Conservation (phyloP, 2,888 invertebrate genomes). For the Kuschelorhynchus macadamiae region DNA sequence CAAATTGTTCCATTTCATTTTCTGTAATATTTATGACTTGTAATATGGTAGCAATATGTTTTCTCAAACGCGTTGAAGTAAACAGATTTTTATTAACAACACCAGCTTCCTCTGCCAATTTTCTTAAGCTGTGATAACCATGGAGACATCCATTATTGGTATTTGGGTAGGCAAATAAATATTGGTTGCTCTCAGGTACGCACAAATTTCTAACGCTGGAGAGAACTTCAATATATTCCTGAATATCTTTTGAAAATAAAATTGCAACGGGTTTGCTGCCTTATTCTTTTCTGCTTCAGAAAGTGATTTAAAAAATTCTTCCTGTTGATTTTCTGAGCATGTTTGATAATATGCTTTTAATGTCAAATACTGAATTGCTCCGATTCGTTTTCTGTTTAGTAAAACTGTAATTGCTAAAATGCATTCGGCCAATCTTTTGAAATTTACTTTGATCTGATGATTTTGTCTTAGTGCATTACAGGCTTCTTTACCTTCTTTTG, state of each 20-base stretch:
- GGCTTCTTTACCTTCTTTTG: background rate
- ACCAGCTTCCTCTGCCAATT: constrained; percentile 49
- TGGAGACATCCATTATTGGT: constrained; percentile 48
- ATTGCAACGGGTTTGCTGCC: constrained; percentile 47
- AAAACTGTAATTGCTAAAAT: constrained; percentile 40
- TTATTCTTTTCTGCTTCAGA: constrained; percentile 24
- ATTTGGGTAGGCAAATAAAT: constrained; percentile 52
- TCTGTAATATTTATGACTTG: constrained; percentile 48
- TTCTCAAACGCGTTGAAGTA: constrained; percentile 53
- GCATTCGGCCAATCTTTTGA: constrained; percentile 43
- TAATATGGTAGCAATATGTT: constrained; percentile 53
- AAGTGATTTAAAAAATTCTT: constrained; percentile 17
- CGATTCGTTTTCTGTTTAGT: constrained; percentile 29
- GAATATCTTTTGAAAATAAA: constrained; percentile 48
- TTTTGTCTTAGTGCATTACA: background rate
- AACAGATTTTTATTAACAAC: constrained; percentile 47
- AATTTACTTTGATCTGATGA: background rate
- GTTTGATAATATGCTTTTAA: background rate
- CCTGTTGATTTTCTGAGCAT: background rate
- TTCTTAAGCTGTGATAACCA: constrained; percentile 53
- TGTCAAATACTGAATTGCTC: constrained; percentile 12
- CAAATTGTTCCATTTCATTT: constrained; percentile 55
- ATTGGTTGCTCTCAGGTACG: constrained; percentile 50
- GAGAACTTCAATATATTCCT: constrained; percentile 34
- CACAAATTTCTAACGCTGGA: constrained; percentile 38